Base-by-base conservation (phyloP, 1,140 invertebrate species). In the Lutraria rhynchaena region DNA sequence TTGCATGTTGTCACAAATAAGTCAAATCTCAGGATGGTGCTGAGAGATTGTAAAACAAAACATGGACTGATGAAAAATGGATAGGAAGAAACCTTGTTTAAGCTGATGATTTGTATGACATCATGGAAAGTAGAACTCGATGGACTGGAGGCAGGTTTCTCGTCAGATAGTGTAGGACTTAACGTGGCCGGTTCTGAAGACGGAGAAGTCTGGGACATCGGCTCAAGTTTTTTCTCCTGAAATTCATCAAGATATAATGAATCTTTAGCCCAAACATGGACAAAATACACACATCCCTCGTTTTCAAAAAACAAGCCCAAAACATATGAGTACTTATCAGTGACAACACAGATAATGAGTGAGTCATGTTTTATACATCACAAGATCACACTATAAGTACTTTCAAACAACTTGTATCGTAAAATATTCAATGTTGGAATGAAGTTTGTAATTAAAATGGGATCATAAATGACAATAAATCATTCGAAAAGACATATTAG, bases 71-170 rank as follows among this genome's bases (percentile, higher is more conserved):
- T 37, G n/a, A 5, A 65, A 7, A n/a, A 51, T 27, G 24, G 3
- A 41, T 41, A 41, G 15, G 22, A n/a, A 71, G 74, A 19, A 71
- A 89, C 88, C 86, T 89, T 89, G 58, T 86, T 82, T 7, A 89
- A 80, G 46, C 46, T 71, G 35, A 88, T 83, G 22, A 87, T 75
- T 57, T 87, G 86, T 29, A 89, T 70, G 9, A 83, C 82, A 61
- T 89, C 88, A 27, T 73, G 73, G 11, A 71, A 27, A 33, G 51
- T 57, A 11, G 67, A 35, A 67, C 70, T 41, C 60, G 76, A 73
- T 19, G 61, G 61, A 69, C 61, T 69, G 60, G 58, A 29, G 15
- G 67, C n/a, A 15, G 27, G 65, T 29, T 70, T 71, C 46, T 70
- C 61, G 33, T 78, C 58, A 41, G 73, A 70, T n/a, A 41, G 65